These are phyloP conservation scores for Ceyx melanurus DNA, from an alignment of 2,113 vertebrate genomes.

Conservation along the genomic window DNA sequence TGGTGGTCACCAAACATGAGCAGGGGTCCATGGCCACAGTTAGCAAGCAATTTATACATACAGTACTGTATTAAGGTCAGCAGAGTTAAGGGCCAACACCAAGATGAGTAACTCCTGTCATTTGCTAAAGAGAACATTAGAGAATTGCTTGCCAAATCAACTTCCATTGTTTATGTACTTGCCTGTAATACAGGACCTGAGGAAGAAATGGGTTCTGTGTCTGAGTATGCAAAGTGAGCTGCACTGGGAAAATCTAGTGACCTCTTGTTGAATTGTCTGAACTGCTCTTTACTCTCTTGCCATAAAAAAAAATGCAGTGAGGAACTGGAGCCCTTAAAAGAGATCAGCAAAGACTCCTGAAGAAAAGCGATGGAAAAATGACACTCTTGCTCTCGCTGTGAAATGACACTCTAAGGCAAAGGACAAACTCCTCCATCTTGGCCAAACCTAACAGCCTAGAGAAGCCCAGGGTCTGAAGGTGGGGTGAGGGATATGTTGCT, in stretches of 20 bases:
- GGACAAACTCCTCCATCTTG: background rate
- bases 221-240: background rate
- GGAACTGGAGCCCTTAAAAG: background rate
- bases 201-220: background rate
- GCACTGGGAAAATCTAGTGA: background rate
- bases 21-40: background rate
- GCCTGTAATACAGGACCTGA: background rate
- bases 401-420: slow-evolving; percentile 18
- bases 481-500: background rate
- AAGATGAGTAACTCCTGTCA: background rate
- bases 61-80: background rate
- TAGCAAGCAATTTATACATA: background rate
- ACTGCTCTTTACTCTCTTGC: background rate
- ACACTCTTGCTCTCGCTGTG: background rate
- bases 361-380: background rate
- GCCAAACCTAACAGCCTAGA: background rate
- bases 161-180: background rate
- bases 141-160: background rate
- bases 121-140: background rate
- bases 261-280: background rate
- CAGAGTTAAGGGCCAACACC: background rate
- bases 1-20: background rate
- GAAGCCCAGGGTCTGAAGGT: background rate
- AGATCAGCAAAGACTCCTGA: background rate
- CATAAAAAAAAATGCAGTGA: background rate